Conservation (phyloP, 2,797 vertebrate genomes). For the Delichon dasypus region DNA sequence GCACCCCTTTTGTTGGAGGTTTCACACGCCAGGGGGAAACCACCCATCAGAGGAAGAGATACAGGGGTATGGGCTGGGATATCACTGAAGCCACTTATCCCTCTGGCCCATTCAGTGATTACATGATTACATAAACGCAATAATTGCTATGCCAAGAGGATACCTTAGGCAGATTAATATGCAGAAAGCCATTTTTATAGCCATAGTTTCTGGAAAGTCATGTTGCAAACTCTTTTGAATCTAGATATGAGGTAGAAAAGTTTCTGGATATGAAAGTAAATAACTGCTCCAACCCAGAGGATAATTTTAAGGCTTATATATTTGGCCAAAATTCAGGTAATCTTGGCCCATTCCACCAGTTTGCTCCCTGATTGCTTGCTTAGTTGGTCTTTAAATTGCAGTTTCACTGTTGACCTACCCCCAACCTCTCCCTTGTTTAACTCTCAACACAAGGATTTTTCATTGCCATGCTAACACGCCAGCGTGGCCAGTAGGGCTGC, state of each 20-base stretch:
- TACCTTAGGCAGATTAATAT: not conserved
- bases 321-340: slow-evolving; percentile 15
- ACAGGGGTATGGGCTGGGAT: not conserved
- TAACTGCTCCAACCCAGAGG: not conserved
- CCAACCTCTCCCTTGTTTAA: not conserved
- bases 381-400: not conserved
- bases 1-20: not conserved
- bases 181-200: not conserved
- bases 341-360: not conserved
- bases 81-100: not conserved
- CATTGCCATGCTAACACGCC: not conserved
- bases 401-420: not conserved
- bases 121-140: not conserved
- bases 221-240: not conserved
- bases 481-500: not conserved
- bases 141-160: not conserved
- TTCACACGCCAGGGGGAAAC: not conserved
- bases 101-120: not conserved
- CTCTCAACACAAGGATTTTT: not conserved
- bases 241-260: not conserved
- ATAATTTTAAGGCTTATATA: not conserved
- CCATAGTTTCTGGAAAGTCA: not conserved
- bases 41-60: not conserved
- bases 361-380: not conserved
- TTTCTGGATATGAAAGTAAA: not conserved